Evolutionary conservation across 2,888 invertebrate genomes (phyloP).

Genomic region (Carabus problematicus): DNA sequence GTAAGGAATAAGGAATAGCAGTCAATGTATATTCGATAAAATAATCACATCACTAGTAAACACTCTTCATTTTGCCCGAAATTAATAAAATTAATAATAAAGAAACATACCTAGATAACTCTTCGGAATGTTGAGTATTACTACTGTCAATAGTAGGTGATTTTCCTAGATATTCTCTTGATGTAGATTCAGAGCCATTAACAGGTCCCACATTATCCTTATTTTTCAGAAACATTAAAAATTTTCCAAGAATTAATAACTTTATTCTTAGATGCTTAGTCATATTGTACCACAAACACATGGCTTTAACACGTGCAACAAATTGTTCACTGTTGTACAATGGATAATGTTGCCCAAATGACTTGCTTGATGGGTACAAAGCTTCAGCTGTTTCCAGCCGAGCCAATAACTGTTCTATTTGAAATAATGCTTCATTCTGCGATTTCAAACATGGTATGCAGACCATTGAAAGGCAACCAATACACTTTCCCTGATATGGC

Average conservation of each 20-base stretch:
- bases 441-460: constrained; percentile 74
- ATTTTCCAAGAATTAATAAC: constrained; percentile 74
- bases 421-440: constrained; percentile 76
- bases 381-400: constrained; percentile 79
- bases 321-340: constrained; percentile 71
- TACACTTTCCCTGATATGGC: constrained; percentile 57
- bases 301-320: constrained; percentile 74
- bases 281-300: constrained; percentile 93
- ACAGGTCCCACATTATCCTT: constrained; percentile 53
- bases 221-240: constrained; percentile 62
- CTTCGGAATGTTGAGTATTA: not conserved
- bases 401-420: constrained; percentile 75
- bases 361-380: constrained; percentile 83
- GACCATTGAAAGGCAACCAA: constrained; percentile 77
- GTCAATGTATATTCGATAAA: constrained; percentile 4
- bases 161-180: constrained; percentile 10
- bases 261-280: constrained; percentile 84
- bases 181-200: constrained; percentile 46
- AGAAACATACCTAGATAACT: constrained; percentile 20
- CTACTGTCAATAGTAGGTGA: constrained; percentile 11
- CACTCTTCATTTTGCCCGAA: too few species aligned
- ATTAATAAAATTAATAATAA: constrained; percentile 3
- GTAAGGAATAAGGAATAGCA: not conserved
- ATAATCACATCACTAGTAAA: too few species aligned
- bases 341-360: constrained; percentile 78